Conservation (phyloP, 1,140 invertebrate genomes). For the Zaprionus nigranus region DNA sequence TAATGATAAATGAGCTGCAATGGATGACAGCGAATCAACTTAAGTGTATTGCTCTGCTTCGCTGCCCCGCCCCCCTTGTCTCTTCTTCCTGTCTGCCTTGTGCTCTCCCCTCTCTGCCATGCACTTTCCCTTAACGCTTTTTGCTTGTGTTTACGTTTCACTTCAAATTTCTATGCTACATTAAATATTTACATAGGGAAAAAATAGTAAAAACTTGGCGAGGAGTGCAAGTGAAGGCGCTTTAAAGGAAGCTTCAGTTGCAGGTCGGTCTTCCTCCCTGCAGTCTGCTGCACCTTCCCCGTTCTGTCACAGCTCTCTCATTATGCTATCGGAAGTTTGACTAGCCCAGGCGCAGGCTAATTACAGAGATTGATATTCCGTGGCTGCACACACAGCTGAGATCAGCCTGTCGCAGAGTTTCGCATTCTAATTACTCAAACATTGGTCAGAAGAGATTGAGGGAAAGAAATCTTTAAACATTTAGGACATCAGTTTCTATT, state of each 20-base stretch:
- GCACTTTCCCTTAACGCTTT: slow-evolving; percentile 67
- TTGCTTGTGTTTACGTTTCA: slow-evolving; percentile 78
- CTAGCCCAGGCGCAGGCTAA: slow-evolving; percentile 15
- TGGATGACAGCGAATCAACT: slow-evolving; percentile 84
- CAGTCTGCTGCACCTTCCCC: not conserved
- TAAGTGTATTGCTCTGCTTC: slow-evolving; percentile 84
- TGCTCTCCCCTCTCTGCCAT: slow-evolving; percentile 40
- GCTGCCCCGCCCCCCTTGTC: slow-evolving; percentile 33
- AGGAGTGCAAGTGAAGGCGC: slow-evolving; percentile 66
- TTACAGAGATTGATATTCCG: slow-evolving; percentile 40
- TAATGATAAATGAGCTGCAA: slow-evolving; percentile 84
- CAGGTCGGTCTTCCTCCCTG: slow-evolving; percentile 22
- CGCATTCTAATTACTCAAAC: slow-evolving; percentile 5
- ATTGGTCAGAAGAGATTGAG: not conserved
- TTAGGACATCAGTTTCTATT: not conserved
- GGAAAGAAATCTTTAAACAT: not conserved
- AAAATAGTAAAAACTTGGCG: slow-evolving; percentile 48
- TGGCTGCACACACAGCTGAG: slow-evolving; percentile 34
- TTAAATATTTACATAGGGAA: slow-evolving; percentile 75
- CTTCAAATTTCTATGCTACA: slow-evolving; percentile 77
- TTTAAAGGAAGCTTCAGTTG: slow-evolving; percentile 51
- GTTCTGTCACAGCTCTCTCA: slow-evolving; percentile 32
- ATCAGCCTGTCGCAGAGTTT: slow-evolving; percentile 10
- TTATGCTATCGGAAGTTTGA: slow-evolving; percentile 46
- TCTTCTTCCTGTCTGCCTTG: not conserved